A percentile compares a stretch with the other conserved stretches of the same genome.
phyloP scores from a whole-genome alignment of 2,888 invertebrate genomes.

The Eupithecia inturbata region DNA sequence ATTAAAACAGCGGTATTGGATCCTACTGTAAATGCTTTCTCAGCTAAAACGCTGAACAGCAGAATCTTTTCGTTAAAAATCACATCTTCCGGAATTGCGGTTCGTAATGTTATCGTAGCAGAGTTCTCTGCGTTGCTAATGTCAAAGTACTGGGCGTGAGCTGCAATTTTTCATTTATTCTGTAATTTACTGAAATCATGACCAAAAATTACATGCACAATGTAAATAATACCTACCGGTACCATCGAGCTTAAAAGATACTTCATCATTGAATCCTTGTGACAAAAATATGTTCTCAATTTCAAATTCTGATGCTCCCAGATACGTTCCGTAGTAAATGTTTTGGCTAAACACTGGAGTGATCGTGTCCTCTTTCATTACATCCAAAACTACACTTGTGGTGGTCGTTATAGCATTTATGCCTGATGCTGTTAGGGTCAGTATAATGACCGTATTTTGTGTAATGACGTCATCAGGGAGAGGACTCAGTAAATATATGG shows the following conservation, averaged over 20 bases:
- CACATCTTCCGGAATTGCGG: constrained; percentile 61
- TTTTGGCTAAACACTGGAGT: constrained; percentile 65
- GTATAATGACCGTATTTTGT: constrained; percentile 60
- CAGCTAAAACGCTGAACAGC: constrained; percentile 63
- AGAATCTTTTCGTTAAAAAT: constrained; percentile 65
- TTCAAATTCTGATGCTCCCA: constrained; percentile 45
- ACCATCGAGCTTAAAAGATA: constrained; percentile 62
- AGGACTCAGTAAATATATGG: constrained; percentile 46
- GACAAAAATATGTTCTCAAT: constrained; percentile 57
- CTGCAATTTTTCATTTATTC: constrained; percentile 49
- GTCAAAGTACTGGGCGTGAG: constrained; percentile 59
- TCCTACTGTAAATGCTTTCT: constrained; percentile 61
- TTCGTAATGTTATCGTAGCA: constrained; percentile 49
- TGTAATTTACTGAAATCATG: background rate
- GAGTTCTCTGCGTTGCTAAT: constrained; percentile 47
- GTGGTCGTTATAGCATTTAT: constrained; percentile 57
- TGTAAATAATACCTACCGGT: constrained; percentile 49
- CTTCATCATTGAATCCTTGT: constrained; percentile 62
- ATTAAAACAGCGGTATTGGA: constrained; percentile 60
- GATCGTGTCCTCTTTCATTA: constrained; percentile 63
- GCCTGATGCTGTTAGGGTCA: constrained; percentile 64
- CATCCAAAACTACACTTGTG: constrained; percentile 63
- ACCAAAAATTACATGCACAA: background rate
- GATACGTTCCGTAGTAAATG: constrained; percentile 61
- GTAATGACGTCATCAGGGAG: constrained; percentile 60